Evolutionary conservation across 2,888 invertebrate species (phyloP).

Genomic region (Rhopalosiphum nymphaeae): DNA sequence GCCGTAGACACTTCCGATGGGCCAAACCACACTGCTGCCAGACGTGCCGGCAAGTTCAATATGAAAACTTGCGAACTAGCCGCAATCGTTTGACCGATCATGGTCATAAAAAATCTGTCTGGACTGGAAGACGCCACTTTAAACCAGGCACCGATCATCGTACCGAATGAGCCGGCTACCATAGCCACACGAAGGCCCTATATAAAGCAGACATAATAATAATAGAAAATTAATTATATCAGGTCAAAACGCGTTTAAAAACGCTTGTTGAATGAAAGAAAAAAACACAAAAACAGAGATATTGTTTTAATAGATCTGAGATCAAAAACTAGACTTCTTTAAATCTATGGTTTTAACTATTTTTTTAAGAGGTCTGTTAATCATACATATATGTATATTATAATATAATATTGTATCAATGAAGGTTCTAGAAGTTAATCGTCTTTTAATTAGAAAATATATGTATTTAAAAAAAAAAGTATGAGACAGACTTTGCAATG

Average conservation of each 20-base stretch:
- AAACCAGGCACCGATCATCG: constrained; percentile 90
- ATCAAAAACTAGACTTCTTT: background rate
- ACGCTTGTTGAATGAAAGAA: background rate
- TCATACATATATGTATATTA: no score
- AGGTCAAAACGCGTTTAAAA: background rate
- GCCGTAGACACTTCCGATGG: constrained; percentile 96
- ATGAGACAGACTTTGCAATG: no score
- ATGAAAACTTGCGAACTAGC: constrained; percentile 93
- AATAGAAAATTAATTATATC: background rate
- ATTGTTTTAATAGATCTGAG: background rate
- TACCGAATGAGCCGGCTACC: constrained; percentile 86
- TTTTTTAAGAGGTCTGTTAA: no score
- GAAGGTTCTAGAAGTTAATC: no score
- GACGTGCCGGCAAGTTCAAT: constrained; percentile 89
- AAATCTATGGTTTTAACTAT: background rate
- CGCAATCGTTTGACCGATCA: constrained; percentile 89
- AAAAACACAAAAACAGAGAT: background rate
- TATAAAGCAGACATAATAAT: constrained; percentile 65
- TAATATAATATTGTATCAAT: no score
- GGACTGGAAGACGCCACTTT: constrained; percentile 89
- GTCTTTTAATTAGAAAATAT: no score
- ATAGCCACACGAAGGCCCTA: constrained; percentile 88
- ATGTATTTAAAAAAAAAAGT: no score
- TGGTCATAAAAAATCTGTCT: constrained; percentile 88
- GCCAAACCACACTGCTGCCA: constrained; percentile 99